Base-by-base conservation (phyloP, 2,113 vertebrate species). In the Carassius auratus region DNA sequence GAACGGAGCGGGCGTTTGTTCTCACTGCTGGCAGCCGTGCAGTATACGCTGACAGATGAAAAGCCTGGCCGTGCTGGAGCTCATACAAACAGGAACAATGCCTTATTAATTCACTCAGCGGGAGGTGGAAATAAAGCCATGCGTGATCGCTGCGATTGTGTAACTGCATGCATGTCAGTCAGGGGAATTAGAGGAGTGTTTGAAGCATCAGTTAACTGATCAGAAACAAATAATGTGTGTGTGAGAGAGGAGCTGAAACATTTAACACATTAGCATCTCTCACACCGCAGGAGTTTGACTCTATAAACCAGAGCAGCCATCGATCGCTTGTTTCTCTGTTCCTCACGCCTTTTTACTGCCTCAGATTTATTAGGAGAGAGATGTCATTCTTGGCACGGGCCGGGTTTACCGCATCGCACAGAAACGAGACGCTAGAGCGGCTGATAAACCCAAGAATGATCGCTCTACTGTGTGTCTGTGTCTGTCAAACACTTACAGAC, bases 311-410 rank as follows among this genome's bases (percentile, higher is more conserved):
- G 50, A 57, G 77, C 69, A 48, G n/a, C 21, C 74, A 85, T 84
- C 76, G 75, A 45, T 14, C 12, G 42, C 42, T 84, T 84, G 86
- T 88, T 86, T 87, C 86, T 71, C 36, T 73, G 66, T 5, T 76
- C 10, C 80, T 55, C 73, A 10, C 45, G 30, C 77, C 52, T 86
- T 84, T 59, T 78, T 66, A 85, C 69, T 48, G 69, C 4, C 69
- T 81, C 71, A 80, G 48, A 90, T 88, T 79, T 83, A 86, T 62
- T n/a, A 81, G 81, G 80, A 52, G 21, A 68, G 83, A 80, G 73
- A 89, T 86, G 84, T 84, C 50, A 84, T 88, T 87, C 87, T 85
- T 90, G 89, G 85, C 86, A 71, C 50, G 6, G 55, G 75, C 17
- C 48, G 8, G 81, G 68, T 66, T 76, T 88, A 64, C 66, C 23